Evolutionary conservation across 2,113 vertebrate species (phyloP), one percentile per base, ranked within the genome.

Genomic region (Callipepla californica): DNA sequence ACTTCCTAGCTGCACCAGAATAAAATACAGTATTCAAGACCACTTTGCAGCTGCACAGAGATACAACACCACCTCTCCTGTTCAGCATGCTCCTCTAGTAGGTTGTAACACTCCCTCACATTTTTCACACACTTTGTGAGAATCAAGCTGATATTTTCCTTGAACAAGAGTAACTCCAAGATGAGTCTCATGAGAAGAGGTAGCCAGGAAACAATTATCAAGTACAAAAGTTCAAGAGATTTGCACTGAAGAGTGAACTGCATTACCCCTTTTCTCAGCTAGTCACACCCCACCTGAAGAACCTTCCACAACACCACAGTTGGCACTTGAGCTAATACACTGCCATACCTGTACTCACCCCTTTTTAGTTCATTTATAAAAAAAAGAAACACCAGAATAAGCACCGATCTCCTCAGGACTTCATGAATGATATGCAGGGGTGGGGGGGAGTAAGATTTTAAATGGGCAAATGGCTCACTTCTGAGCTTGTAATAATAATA

Each of bases 381-480:
- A 51, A 85, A 86, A 63, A 70, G 18, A 93, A 85, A 74, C 17
- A 84, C 7, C 50, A 62, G 74, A 74, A 8, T 11, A 44, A 74
- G 65, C 45, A 74, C 50, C 90, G 18, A n/a, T 6, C 9, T 83
- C 48, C 68, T 51, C 38, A 65, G 40, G 7, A 69, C 36, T 80
- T 26, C 21, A 23, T 4, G 59, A 0, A 2, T 77, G 40, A 77
- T 18, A 11, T 30, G 11, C 14, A 57, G 36, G 4, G 11, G 4
- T 25, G 15, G 3, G 30, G 30, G 25, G 13, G 36, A 7, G 77
- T 44, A 65, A 28, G 22, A 58, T 66, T 91, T 78, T 30, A 44
- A 8, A 3, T 17, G n/a, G 40, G 51, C n/a, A 70, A 0, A 0
- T 25, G 25, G 36, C 25, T 88, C 45, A 53, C 47, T 11, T 22